Percentiles rank a stretch among this genome's conserved stretches.
phyloP scores from a whole-genome alignment of 2,113 vertebrate species.

The Mola mola region DNA sequence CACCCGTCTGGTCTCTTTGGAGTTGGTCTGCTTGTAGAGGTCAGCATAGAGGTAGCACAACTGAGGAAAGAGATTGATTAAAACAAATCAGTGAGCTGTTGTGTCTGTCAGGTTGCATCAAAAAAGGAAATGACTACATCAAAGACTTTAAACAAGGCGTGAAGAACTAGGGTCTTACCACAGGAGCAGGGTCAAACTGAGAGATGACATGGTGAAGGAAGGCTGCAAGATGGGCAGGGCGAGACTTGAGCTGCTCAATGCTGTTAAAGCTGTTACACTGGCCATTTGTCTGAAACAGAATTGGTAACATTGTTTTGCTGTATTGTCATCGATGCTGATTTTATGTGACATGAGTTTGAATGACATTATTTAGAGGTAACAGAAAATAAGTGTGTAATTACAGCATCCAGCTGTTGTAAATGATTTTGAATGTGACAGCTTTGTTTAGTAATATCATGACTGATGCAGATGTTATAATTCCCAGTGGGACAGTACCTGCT shows the following conservation, averaged over 20 bases:
- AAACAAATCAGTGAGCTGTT: background rate
- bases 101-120: background rate
- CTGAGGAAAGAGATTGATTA: constrained; percentile 67
- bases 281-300: constrained; percentile 87
- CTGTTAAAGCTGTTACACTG: constrained; percentile 97
- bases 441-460: background rate
- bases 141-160: no score
- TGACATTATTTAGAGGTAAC: no score
- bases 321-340: no score
- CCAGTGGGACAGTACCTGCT: no score
- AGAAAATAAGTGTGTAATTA: no score
- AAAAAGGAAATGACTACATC: no score
- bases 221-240: constrained; percentile 94
- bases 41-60: constrained; percentile 97
- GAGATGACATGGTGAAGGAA: constrained; percentile 97
- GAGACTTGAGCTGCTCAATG: constrained; percentile 93
- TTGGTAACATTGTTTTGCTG: background rate
- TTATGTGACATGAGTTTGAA: no score
- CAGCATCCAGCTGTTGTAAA: no score
- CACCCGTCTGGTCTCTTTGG: constrained; percentile 96
- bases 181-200: constrained; percentile 94
- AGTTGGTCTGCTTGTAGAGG: constrained; percentile 95
- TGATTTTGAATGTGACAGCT: background rate
- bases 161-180: constrained; percentile 82
- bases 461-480: background rate